Evolutionary conservation across 2,113 vertebrate genomes (phyloP).

Genomic region (Callionymus lyra): DNA sequence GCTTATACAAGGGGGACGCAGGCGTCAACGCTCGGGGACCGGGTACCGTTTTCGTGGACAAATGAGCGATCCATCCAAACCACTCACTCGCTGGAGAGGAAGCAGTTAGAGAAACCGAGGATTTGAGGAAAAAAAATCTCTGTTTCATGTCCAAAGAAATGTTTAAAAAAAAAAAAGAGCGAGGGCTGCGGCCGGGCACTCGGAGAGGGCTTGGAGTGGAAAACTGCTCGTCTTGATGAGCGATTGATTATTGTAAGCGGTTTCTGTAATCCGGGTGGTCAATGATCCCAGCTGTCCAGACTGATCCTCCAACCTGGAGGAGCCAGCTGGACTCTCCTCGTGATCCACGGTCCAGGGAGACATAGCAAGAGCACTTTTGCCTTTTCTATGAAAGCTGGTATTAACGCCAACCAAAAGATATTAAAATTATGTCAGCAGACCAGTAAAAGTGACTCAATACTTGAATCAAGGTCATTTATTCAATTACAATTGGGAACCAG

Average conservation of each 20-base stretch:
- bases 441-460: too few species aligned
- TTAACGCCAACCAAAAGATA: too few species aligned
- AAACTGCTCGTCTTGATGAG: constrained; percentile 41
- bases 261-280: constrained; percentile 47
- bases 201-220: constrained; percentile 35
- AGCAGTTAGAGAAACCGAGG: constrained; percentile 20
- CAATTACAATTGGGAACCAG: too few species aligned
- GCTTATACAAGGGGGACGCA: constrained; percentile 11
- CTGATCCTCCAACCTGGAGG: constrained; percentile 15
- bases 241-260: constrained; percentile 35
- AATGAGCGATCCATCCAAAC: too few species aligned
- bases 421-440: too few species aligned
- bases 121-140: constrained; percentile 25
- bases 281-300: constrained; percentile 50
- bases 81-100: constrained; percentile 20
- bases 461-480: too few species aligned
- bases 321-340: constrained; percentile 45
- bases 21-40: constrained; percentile 16
- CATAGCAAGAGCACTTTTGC: constrained; percentile 15
- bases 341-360: constrained; percentile 28
- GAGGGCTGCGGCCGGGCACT: constrained; percentile 29
- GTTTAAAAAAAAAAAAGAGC: constrained; percentile 32
- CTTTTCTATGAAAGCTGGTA: neutral
- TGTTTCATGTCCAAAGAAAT: constrained; percentile 38
- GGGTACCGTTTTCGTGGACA: constrained; percentile 20